Conservation (phyloP, 2,113 vertebrate species). For the Toxotes chatareus region DNA sequence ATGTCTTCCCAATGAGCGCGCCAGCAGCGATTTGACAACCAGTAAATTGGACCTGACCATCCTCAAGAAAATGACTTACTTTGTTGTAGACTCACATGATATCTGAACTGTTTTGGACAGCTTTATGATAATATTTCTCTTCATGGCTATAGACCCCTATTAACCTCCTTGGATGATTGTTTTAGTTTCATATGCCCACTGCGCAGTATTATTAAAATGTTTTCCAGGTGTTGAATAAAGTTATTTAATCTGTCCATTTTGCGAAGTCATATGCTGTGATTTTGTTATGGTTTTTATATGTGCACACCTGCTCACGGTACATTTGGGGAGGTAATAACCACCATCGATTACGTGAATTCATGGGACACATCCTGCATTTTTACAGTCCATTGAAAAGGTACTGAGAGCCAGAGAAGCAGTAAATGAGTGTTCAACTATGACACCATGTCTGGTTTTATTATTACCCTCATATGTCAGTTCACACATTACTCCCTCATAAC, state of each 20-base stretch:
- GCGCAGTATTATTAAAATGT: conserved; percentile 54
- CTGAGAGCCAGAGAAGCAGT: conserved; percentile 61
- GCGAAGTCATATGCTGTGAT: conserved; percentile 34
- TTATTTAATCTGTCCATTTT: conserved; percentile 66
- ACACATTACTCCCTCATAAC: conserved; percentile 59
- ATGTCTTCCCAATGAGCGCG: neutral
- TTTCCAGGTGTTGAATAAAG: conserved; percentile 68
- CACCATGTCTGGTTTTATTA: conserved; percentile 76
- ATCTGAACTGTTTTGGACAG: conserved; percentile 55
- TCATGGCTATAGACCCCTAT: conserved; percentile 64
- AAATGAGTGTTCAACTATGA: conserved; percentile 68
- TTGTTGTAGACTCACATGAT: conserved; percentile 34
- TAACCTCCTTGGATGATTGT: conserved; percentile 61
- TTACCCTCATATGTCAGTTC: conserved; percentile 68
- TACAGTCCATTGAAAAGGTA: conserved; percentile 65
- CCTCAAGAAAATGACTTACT: conserved; percentile 32
- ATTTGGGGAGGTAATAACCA: conserved; percentile 72
- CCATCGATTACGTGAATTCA: conserved; percentile 69
- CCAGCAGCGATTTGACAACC: conserved; percentile 44
- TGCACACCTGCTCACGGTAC: conserved; percentile 72
- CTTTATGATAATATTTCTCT: conserved; percentile 65
- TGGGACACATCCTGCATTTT: conserved; percentile 66
- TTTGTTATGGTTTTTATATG: conserved; percentile 61
- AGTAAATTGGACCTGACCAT: conserved; percentile 39
- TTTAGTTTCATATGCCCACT: conserved; percentile 66